A percentile compares a stretch with the other conserved stretches of the same genome.
Evolutionary conservation across 2,797 vertebrate genomes (phyloP).

Genomic region (Sciurus vulgaris): DNA sequence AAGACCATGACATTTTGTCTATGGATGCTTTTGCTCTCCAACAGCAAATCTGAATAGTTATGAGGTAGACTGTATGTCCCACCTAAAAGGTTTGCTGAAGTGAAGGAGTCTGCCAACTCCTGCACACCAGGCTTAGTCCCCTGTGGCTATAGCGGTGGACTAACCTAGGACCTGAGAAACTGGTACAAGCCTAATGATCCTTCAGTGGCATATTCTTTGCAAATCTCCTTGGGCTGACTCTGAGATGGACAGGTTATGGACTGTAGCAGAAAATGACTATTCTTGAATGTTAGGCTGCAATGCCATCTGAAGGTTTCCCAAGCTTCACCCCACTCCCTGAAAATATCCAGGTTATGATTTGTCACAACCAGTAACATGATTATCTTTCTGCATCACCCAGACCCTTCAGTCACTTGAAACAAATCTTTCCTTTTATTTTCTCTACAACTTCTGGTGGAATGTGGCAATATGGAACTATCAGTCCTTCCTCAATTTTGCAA

Average conservation of each 20-base stretch:
- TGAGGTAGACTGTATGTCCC: background rate
- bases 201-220: background rate
- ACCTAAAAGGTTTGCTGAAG: background rate
- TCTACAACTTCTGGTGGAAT: background rate
- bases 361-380: background rate
- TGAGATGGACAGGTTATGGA: background rate
- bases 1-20: background rate
- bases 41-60: background rate
- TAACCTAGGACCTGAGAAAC: background rate
- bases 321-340: background rate
- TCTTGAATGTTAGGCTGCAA: background rate
- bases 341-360: background rate
- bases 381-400: background rate
- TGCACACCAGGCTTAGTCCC: background rate
- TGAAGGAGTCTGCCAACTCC: background rate
- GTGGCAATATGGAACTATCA: background rate
- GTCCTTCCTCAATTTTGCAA: conserved; percentile 5
- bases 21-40: background rate
- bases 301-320: background rate
- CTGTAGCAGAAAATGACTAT: background rate
- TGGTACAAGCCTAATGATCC: background rate
- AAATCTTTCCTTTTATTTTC: conserved; percentile 25
- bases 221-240: background rate
- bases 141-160: background rate
- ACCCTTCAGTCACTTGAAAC: background rate